phyloP scores from a whole-genome alignment of 2,113 vertebrate genomes.

The Varanus komodoensis region DNA sequence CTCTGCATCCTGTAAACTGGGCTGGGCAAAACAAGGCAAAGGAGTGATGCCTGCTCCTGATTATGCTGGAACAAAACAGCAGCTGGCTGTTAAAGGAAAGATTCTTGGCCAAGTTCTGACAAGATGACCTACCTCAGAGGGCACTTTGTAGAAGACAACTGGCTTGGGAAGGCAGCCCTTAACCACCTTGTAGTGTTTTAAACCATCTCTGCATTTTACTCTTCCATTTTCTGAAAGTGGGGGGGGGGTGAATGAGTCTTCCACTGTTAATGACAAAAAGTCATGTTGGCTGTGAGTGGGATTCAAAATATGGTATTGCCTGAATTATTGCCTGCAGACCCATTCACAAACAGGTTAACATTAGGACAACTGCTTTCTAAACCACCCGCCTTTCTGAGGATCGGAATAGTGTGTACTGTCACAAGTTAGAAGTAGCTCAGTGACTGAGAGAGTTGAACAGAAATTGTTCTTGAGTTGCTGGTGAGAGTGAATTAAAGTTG shows the following conservation, averaged over 20 bases:
- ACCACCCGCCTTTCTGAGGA: not conserved
- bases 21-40: no score
- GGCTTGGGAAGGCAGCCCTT: no score
- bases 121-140: no score
- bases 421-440: not conserved
- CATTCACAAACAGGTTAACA: not conserved
- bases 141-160: no score
- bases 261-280: not conserved
- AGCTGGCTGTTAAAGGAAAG: no score
- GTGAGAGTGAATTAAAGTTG: not conserved
- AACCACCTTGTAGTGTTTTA: not conserved
- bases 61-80: no score
- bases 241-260: no score
- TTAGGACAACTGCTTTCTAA: not conserved
- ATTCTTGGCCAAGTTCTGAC: no score
- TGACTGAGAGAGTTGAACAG: not conserved
- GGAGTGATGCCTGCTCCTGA: no score
- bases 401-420: not conserved
- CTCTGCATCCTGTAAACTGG: no score
- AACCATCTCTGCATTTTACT: not conserved
- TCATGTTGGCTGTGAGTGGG: not conserved
- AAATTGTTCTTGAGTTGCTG: not conserved
- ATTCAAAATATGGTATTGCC: not conserved
- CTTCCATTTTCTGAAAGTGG: not conserved
- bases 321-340: not conserved